Base-by-base conservation (phyloP, 2,113 vertebrate species). In the Menidia beryllina region DNA sequence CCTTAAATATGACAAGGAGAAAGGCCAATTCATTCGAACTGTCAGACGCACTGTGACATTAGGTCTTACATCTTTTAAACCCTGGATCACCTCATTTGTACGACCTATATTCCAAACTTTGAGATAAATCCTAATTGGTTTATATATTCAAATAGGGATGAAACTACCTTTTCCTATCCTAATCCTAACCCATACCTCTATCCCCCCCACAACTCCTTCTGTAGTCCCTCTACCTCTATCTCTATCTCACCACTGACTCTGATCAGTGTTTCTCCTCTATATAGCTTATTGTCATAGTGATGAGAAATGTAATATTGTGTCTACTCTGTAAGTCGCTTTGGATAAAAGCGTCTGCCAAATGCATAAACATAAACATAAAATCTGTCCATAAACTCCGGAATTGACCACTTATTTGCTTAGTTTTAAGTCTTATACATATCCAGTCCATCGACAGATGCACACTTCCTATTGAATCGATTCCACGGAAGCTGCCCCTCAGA, bases 41-140 rank as follows among this genome's bases (percentile, higher is more conserved):
- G 14, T 7, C 38, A 39, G 9, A 25, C n/a, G 21, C 21, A 19
- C 20, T 51, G 7, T 26, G 38, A 25, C 38, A 23, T 39, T 15
- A 11, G 24, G 5, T 64, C 23, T 64, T 39, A 39, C 23, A 64
- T n/a, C 61, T 20, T 52, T 39, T 2, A 39, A 51, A 17, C 2
- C 13, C 1, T 7, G 4, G 10, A 19, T n/a, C n/a, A 17, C 19
- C 7, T 7, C 17, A 45, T 19, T 19, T n/a, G 2, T 12, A 17
- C 13, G 5, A 14, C 3, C 41, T 2, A 19, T 7, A 45, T 19
- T 7, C 6, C 3, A 15, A 26, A 19, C 15, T 64, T 64, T 60
- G 2, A 48, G 21, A 60, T 39, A 34, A 25, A 41, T 51, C 5
- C 15, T 19, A 57, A 60, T 56, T 38, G 53, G 48, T 54, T 53